phyloP scores from a whole-genome alignment of 2,888 invertebrate species.

The Hydriomena furcata region DNA sequence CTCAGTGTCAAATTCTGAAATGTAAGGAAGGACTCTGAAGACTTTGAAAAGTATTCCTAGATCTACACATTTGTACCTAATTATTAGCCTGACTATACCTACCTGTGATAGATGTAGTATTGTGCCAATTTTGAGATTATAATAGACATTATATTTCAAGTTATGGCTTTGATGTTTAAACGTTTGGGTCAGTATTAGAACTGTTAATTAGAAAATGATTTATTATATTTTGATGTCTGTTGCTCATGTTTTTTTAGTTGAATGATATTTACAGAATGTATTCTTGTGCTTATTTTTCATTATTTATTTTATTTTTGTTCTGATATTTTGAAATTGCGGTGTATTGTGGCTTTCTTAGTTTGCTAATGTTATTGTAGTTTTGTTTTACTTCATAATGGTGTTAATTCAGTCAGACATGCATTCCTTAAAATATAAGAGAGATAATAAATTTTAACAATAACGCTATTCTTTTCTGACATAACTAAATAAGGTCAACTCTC shows the following conservation, averaged over 20 bases:
- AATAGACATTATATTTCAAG: not conserved
- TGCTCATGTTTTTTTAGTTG: no score
- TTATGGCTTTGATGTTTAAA: not conserved
- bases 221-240: no score
- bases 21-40: conserved; percentile 4
- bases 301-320: no score
- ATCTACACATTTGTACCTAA: conserved; percentile 1
- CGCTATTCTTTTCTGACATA: no score
- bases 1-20: not conserved
- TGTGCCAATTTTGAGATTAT: conserved; percentile 8
- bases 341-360: no score
- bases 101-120: conserved; percentile 17
- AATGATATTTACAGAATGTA: no score
- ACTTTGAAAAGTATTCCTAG: conserved; percentile 1
- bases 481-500: no score
- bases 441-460: no score
- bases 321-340: not conserved
- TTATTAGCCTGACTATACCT: conserved; percentile 9
- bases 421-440: no score
- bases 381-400: not conserved
- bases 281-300: no score
- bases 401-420: no score
- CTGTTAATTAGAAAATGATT: not conserved
- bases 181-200: not conserved
- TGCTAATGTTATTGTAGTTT: not conserved